phyloP scores from a whole-genome alignment of 2,888 invertebrate genomes.

The Acanthosepion pharaonis region DNA sequence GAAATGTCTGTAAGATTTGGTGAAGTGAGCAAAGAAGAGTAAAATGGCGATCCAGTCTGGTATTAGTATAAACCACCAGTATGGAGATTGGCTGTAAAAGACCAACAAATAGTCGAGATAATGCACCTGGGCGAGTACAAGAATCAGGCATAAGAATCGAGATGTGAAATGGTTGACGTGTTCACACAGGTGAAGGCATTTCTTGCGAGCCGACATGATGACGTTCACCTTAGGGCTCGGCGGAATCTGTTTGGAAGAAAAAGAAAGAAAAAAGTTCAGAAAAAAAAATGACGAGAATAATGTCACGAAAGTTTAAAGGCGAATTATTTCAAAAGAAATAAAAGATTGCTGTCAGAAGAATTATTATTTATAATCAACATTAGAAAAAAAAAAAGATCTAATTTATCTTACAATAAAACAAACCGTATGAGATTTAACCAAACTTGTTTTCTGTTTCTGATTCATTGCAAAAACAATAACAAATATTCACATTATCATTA shows the following conservation, averaged over 20 bases:
- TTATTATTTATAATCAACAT: no score
- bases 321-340: no score
- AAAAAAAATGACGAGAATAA: no score
- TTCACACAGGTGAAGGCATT: neutral
- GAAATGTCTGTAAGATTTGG: neutral
- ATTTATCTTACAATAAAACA: no score
- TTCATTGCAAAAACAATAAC: no score
- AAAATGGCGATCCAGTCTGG: constrained; percentile 38
- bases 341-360: no score
- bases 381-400: no score
- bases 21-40: neutral
- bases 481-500: no score
- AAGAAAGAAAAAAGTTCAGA: neutral
- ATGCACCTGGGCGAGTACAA: neutral
- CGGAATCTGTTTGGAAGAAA: neutral
- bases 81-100: neutral
- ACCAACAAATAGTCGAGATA: constrained; percentile 22
- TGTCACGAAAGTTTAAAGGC: no score
- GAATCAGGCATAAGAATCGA: neutral
- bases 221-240: neutral
- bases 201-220: neutral
- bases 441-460: no score
- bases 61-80: constrained; percentile 11
- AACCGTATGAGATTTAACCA: no score
- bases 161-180: neutral